Conservation (phyloP, 1,140 invertebrate genomes). For the Zaprionus kolodkinae region DNA sequence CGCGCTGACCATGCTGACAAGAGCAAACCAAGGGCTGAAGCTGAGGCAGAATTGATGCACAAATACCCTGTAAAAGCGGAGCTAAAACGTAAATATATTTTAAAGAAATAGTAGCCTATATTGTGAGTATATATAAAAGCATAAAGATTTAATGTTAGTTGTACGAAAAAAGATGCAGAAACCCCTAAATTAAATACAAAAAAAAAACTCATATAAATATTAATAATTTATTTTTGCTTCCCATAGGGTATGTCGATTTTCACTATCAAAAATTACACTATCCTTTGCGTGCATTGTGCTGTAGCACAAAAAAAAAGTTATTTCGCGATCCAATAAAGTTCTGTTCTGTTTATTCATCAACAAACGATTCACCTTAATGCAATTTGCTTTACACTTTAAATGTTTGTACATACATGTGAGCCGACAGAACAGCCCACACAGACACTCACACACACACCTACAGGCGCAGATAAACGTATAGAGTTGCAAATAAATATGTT, state of each 20-base stretch:
- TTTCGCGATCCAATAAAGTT: slow-evolving; percentile 20
- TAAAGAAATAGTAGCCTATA: no score
- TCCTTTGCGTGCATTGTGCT: not conserved
- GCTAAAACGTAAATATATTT: no score
- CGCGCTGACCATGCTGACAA: not conserved
- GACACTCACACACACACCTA: not conserved
- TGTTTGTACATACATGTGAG: slow-evolving; percentile 8
- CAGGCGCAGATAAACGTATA: not conserved
- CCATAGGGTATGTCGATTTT: not conserved
- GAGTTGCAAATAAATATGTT: not conserved
- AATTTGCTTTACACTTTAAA: slow-evolving; percentile 41
- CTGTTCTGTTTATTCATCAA: slow-evolving; percentile 35
- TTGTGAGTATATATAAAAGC: no score
- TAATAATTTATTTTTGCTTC: no score
- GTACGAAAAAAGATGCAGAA: no score
- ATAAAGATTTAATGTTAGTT: no score
- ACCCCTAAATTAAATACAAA: no score
- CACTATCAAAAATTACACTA: not conserved
- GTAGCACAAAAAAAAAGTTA: slow-evolving; percentile 2
- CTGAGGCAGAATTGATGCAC: accelerated
- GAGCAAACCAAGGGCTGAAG: not conserved
- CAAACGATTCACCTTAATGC: slow-evolving; percentile 37
- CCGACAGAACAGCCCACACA: not conserved
- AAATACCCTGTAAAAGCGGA: not conserved
- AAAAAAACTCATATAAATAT: not conserved